Evolutionary conservation across 2,888 invertebrate species (phyloP).

Genomic region (Caenorhabditis sp.): DNA sequence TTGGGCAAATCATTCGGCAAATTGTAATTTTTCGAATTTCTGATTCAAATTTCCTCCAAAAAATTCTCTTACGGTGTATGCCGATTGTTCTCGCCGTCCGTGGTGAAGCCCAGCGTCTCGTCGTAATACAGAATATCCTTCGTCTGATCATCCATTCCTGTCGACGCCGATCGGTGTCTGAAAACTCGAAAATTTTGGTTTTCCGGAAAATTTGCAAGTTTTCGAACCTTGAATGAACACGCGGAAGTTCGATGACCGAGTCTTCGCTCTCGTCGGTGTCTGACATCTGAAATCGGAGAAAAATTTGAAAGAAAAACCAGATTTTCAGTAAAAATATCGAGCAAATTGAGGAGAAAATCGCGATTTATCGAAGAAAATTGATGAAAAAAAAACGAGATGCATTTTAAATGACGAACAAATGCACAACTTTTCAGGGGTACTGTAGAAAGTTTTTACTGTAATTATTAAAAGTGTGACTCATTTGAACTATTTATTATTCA

Average conservation of each 20-base stretch:
- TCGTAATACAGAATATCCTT: constrained; percentile 26
- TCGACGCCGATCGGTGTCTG: constrained; percentile 25
- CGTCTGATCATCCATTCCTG: constrained; percentile 19
- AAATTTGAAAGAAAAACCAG: background rate
- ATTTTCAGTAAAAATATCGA: background rate
- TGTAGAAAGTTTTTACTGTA: background rate
- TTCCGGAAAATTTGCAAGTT: background rate
- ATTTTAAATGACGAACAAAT: constrained; percentile 16
- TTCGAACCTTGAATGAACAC: background rate
- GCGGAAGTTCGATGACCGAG: constrained; percentile 25
- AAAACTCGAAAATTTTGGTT: background rate
- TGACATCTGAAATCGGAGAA: constrained; percentile 13
- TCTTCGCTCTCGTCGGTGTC: constrained; percentile 36
- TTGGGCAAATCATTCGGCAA: no score
- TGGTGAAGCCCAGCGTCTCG: constrained; percentile 50
- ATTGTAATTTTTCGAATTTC: background rate
- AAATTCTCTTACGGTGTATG: constrained; percentile 29
- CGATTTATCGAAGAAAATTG: constrained; percentile 6
- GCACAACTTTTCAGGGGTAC: constrained; percentile 16
- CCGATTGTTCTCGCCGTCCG: constrained; percentile 62
- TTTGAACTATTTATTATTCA: no score
- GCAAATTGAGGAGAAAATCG: background rate
- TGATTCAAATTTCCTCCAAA: background rate
- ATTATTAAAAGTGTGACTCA: background rate
- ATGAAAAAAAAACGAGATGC: constrained; percentile 3